phyloP scores from a whole-genome alignment of 1,140 invertebrate species.

The Uloborus diversus region DNA sequence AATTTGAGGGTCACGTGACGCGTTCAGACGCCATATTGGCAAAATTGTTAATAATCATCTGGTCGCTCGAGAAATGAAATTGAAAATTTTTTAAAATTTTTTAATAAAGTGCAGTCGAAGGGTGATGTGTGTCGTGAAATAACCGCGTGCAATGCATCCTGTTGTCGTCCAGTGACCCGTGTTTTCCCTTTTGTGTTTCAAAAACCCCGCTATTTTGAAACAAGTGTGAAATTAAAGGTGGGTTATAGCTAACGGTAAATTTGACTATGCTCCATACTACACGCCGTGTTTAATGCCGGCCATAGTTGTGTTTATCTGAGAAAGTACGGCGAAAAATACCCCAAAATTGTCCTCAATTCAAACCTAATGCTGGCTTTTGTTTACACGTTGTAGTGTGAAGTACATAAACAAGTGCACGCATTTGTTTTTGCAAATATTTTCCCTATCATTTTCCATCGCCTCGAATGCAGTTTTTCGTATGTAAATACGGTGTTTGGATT shows the following conservation, averaged over 20 bases:
- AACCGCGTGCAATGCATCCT: neutral
- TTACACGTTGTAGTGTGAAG: too few species aligned
- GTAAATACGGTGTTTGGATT: too few species aligned
- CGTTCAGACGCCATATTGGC: conserved; percentile 38
- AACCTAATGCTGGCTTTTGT: too few species aligned
- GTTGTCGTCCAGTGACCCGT: neutral
- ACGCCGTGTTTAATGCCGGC: neutral
- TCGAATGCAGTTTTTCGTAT: too few species aligned
- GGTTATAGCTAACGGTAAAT: conserved; percentile 45
- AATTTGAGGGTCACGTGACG: conserved; percentile 49
- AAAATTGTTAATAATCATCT: conserved; percentile 56
- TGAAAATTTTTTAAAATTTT: neutral
- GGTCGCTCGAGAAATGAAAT: conserved; percentile 16
- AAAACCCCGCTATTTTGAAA: conserved; percentile 37
- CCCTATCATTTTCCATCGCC: too few species aligned
- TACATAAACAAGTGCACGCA: too few species aligned
- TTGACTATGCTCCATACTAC: neutral
- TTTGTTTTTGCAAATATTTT: too few species aligned
- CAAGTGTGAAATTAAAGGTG: conserved; percentile 13
- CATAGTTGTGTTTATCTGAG: too few species aligned
- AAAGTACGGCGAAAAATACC: too few species aligned
- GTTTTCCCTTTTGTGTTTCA: neutral
- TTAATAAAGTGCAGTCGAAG: too few species aligned
- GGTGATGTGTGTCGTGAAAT: too few species aligned
- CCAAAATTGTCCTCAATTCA: too few species aligned